Evolutionary conservation across 2,888 invertebrate genomes (phyloP), one percentile per base, ranked within the genome.

Genomic region (Stratiomys singularior): DNA sequence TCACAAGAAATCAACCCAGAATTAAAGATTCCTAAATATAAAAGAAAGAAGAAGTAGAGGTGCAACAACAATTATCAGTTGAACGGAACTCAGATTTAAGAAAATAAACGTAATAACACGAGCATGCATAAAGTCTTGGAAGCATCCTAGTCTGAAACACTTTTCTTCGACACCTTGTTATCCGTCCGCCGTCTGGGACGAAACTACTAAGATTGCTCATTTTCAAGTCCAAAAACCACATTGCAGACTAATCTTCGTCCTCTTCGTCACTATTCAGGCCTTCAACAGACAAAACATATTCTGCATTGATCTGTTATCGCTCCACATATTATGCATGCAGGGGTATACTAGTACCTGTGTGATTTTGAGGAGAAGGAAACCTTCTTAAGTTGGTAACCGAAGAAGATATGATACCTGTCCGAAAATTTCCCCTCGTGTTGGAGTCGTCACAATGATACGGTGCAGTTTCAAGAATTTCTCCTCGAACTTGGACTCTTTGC

Each of bases 301-400:
- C 30, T 37, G 28, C 52, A 72, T 27, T 56, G 71, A 72, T 66
- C 25, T 69, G 47, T 69, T 46, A 69, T 74, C 74, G 60, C 60
- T 74, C 74, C 37, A 74, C 44, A 74, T 74, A 58, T 74, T 74
- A 60, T 60, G 58, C 74, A 74, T n/a, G 23, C 52, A 30, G 74
- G 37, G 23, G 58, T 58, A 37, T 37, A 25, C 74, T 60, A 74
- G 37, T 60, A 25, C 60, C 21, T 60, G 25, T 47, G 15, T 46
- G 1, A 47, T 37, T 15, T n/a, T 15, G 9, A 18, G 67, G 67
- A 37, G 44, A 67, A 67, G 21, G 21, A 9, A 13, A 44, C 18
- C 46, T 46, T 44, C 67, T 46, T 67, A 1, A 9, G 27, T 5
- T 52, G 15, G 5, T 15, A 15, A 15, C 18, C 15, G 52, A 28